Evolutionary conservation across 2,888 invertebrate species (phyloP).

Genomic region (Euplexia lucipara): DNA sequence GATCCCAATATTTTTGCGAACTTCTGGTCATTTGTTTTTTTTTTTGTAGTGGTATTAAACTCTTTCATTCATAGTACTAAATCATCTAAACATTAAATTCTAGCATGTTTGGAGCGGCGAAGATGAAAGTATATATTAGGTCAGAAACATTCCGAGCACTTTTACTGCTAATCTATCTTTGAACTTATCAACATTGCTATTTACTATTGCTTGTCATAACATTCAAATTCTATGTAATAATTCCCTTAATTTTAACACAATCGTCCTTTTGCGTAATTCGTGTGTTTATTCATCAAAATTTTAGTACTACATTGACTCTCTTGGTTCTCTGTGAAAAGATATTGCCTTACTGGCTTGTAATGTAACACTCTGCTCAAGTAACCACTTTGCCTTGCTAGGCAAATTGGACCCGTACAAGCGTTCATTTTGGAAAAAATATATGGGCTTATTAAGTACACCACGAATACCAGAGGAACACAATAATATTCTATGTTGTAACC

Average conservation of each 20-base stretch:
- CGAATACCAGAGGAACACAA: slow-evolving; percentile 45
- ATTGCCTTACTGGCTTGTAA: neutral
- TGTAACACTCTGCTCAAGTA: neutral
- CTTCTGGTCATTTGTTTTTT: neutral
- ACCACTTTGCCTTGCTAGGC: neutral
- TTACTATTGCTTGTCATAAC: slow-evolving; percentile 54
- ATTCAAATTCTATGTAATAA: slow-evolving; percentile 51
- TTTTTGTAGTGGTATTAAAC: slow-evolving; percentile 8
- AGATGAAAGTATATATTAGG: slow-evolving; percentile 51
- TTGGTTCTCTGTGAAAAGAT: neutral
- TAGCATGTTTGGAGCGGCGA: slow-evolving; percentile 52
- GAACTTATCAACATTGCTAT: slow-evolving; percentile 45
- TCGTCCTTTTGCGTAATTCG: slow-evolving; percentile 42
- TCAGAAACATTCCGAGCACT: slow-evolving; percentile 56
- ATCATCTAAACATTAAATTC: slow-evolving; percentile 54
- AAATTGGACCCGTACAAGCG: neutral
- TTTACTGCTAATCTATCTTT: slow-evolving; percentile 40
- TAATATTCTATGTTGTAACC: slow-evolving; percentile 45
- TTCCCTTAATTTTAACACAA: slow-evolving; percentile 30
- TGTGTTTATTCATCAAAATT: slow-evolving; percentile 31
- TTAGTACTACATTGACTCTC: neutral
- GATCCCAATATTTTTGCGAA: slow-evolving; percentile 15
- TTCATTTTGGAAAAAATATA: neutral
- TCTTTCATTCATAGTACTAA: slow-evolving; percentile 38
- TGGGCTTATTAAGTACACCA: slow-evolving; percentile 2